A percentile compares a stretch with the other conserved stretches of the same genome.
These are phyloP conservation scores for Chamaetylas fuelleborni DNA, from an alignment of 2,113 vertebrate genomes.

Conservation along the genomic window DNA sequence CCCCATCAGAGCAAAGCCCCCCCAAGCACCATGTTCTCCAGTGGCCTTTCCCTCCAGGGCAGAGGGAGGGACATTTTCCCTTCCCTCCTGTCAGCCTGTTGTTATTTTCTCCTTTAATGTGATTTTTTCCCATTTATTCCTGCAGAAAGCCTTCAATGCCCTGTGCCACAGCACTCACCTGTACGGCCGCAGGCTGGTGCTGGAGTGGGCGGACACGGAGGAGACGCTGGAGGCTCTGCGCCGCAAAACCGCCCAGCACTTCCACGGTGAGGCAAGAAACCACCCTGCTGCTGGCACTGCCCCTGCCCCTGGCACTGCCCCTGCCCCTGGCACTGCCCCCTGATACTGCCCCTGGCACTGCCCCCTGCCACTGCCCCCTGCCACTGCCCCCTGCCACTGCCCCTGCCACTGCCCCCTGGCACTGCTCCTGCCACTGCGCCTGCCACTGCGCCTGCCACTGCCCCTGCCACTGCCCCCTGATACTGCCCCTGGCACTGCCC, in stretches of 20 bases:
- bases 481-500: no score
- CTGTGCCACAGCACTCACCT: conserved; percentile 97
- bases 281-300: neutral
- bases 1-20: neutral
- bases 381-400: no score
- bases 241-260: conserved; percentile 87
- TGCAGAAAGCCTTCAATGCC: conserved; percentile 89
- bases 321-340: neutral
- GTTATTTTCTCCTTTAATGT: neutral
- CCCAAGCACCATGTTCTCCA: neutral
- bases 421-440: no score
- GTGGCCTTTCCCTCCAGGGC: neutral
- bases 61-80: neutral
- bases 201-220: conserved; percentile 93
- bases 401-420: no score
- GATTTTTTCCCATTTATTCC: neutral
- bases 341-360: neutral
- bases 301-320: neutral
- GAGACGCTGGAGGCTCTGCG: conserved; percentile 87
- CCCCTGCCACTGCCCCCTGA: no score
- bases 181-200: conserved; percentile 90
- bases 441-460: no score
- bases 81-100: neutral
- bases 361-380: neutral
- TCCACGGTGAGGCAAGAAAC: conserved; percentile 79